Evolutionary conservation across 1,140 invertebrate genomes (phyloP).

Genomic region (Bombus pyrosoma): DNA sequence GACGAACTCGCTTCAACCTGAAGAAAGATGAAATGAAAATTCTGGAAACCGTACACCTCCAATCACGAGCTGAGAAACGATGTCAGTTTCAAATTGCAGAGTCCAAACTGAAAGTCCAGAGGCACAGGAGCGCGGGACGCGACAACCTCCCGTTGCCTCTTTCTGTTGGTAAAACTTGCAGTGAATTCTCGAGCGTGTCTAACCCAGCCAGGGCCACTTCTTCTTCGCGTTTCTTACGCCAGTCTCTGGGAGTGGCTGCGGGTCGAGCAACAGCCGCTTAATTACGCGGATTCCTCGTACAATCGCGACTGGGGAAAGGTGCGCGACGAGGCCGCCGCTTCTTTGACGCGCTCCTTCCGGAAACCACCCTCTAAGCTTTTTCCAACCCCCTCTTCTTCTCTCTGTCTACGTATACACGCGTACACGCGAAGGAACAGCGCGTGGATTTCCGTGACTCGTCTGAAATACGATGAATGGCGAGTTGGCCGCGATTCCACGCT

Average conservation of each 20-base stretch:
- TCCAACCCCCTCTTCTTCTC: not conserved
- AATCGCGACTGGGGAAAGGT: constrained; percentile 49
- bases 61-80: no score
- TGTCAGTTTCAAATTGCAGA: no score
- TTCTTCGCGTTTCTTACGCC: constrained; percentile 56
- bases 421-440: constrained; percentile 2
- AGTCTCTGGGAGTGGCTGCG: constrained; percentile 54
- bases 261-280: constrained; percentile 66
- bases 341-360: constrained; percentile 47
- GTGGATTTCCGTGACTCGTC: constrained; percentile 17
- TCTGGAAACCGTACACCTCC: no score
- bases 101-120: not conserved
- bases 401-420: not conserved
- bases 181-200: constrained; percentile 40
- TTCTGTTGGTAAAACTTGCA: not conserved
- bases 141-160: not conserved
- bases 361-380: constrained; percentile 46
- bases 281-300: constrained; percentile 58
- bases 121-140: not conserved
- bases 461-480: constrained; percentile 28
- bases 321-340: constrained; percentile 49
- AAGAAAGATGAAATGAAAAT: no score
- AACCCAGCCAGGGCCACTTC: constrained; percentile 24
- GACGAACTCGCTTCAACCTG: no score
- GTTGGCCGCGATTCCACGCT: constrained; percentile 20